These are phyloP conservation scores for Drosophila equinoxialis DNA, from an alignment of 1,140 invertebrate species.

Conservation along the genomic window DNA sequence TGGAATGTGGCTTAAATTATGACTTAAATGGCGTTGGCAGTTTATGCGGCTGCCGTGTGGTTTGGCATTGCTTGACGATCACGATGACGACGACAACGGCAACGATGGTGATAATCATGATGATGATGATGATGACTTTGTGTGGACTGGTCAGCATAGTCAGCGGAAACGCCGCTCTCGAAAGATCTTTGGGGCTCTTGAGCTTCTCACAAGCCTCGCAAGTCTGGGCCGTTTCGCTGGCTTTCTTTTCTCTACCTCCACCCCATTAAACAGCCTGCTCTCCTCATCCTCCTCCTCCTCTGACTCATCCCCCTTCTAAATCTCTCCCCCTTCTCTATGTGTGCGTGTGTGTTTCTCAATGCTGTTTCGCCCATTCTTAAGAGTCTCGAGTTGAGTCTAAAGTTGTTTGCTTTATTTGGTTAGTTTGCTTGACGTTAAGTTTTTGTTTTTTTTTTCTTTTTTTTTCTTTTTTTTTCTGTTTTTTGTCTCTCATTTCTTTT, in stretches of 20 bases:
- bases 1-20: conserved; percentile 81
- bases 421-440: conserved; percentile 45
- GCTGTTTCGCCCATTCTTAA: conserved; percentile 77
- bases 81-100: conserved; percentile 26
- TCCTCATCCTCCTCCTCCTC: no score
- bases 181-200: conserved; percentile 42
- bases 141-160: conserved; percentile 29
- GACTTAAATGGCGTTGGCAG: conserved; percentile 81
- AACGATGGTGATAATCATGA: conserved; percentile 23
- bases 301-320: conserved; percentile 7
- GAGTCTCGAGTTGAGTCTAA: conserved; percentile 49
- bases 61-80: conserved; percentile 28
- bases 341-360: conserved; percentile 36
- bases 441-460: conserved; percentile 42
- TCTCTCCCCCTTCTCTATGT: not conserved
- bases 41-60: conserved; percentile 75
- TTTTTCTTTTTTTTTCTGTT: no score
- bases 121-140: conserved; percentile 6
- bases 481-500: conserved; percentile 38
- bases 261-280: not conserved
- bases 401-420: conserved; percentile 71
- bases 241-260: conserved; percentile 53
- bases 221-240: conserved; percentile 55
- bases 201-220: conserved; percentile 20
- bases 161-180: conserved; percentile 72